Evolutionary conservation across 2,113 vertebrate genomes (phyloP).

Genomic region (Fregetta grallaria): DNA sequence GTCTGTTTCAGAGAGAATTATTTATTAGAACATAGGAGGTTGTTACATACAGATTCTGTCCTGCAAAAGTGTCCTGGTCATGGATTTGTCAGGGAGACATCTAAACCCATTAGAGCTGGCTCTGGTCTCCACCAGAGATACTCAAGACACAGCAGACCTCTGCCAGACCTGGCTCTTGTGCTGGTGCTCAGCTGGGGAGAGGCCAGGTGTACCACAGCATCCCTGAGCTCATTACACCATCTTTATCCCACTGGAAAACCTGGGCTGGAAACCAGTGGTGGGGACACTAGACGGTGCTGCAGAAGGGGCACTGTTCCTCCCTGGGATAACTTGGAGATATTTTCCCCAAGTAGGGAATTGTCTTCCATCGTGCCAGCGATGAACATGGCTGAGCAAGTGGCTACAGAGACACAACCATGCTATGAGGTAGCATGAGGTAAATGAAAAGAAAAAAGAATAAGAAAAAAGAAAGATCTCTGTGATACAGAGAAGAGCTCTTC

Average conservation of each 20-base stretch:
- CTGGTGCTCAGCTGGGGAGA: background rate
- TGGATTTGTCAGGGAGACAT: background rate
- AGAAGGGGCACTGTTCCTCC: background rate
- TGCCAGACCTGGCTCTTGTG: background rate
- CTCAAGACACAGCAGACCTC: slow-evolving; percentile 45
- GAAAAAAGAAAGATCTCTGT: background rate
- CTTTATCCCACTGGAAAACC: background rate
- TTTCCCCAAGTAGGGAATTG: background rate
- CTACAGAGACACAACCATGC: background rate
- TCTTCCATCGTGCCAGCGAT: background rate
- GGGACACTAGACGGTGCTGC: background rate
- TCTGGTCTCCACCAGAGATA: slow-evolving; percentile 10
- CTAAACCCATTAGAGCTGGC: background rate
- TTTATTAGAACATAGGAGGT: slow-evolving; percentile 56
- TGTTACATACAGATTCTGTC: slow-evolving; percentile 52
- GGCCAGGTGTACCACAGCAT: background rate
- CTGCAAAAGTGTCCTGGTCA: slow-evolving; percentile 46
- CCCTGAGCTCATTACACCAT: background rate
- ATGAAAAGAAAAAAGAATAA: background rate
- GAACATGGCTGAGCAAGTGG: background rate
- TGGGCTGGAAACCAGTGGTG: background rate
- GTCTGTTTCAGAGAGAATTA: background rate
- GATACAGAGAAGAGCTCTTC: background rate
- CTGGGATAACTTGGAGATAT: background rate
- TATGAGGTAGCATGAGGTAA: slow-evolving; percentile 29